phyloP scores from a whole-genome alignment of 2,113 vertebrate species.

The Nycticryphes semicollaris region DNA sequence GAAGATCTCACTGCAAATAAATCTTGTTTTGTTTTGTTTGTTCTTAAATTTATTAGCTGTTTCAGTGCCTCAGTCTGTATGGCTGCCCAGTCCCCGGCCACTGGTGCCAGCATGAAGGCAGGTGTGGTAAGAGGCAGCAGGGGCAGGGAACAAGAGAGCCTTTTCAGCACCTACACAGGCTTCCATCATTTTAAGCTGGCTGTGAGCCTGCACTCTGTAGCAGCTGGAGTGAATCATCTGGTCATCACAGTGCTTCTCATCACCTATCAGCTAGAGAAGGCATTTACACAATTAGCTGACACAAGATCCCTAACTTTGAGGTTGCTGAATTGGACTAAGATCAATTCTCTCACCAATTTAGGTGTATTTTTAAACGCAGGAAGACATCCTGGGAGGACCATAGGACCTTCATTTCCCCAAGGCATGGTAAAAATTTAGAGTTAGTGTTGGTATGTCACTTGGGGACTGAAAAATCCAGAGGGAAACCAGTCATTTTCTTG shows the following conservation, averaged over 20 bases:
- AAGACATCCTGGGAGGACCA: not conserved
- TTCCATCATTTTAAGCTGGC: not conserved
- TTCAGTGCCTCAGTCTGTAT: not conserved
- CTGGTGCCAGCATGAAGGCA: not conserved
- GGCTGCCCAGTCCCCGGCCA: not conserved
- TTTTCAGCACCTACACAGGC: not conserved
- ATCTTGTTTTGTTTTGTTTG: not conserved
- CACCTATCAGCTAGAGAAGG: not conserved
- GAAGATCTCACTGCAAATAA: not conserved
- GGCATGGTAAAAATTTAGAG: not conserved
- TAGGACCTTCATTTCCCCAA: not conserved
- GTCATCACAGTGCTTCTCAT: not conserved
- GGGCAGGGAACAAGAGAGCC: not conserved
- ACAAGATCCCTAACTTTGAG: not conserved
- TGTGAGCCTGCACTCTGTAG: not conserved
- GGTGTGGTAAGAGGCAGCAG: not conserved
- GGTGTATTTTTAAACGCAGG: not conserved
- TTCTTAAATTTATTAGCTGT: not conserved
- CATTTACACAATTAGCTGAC: not conserved
- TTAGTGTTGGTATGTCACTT: not conserved
- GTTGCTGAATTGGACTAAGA: not conserved
- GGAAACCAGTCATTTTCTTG: not conserved
- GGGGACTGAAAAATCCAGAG: not conserved
- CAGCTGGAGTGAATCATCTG: not conserved
- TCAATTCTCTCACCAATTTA: not conserved